phyloP scores from a whole-genome alignment of 2,113 vertebrate genomes.

The Piaya cayana region DNA sequence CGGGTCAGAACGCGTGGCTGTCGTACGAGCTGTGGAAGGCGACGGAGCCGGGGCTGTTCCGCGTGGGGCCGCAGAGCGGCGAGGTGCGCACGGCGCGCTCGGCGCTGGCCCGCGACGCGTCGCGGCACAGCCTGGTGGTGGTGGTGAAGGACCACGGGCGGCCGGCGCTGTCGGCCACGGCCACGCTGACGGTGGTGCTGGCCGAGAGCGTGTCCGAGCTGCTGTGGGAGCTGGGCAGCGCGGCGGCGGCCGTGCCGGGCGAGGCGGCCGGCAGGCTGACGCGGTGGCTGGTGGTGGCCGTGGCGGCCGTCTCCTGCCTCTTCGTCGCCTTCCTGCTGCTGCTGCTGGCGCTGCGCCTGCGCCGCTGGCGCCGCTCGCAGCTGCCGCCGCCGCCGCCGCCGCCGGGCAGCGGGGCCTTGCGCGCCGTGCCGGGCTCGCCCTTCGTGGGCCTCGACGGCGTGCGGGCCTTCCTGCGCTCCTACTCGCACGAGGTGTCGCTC shows the following conservation, averaged over 20 bases:
- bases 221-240: background rate
- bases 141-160: slow-evolving; percentile 2
- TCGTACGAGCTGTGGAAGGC: slow-evolving; percentile 36
- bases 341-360: slow-evolving; percentile 9
- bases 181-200: too few relatives aligned
- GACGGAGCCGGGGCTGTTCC: slow-evolving; percentile 50
- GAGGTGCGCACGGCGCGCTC: slow-evolving; percentile 55
- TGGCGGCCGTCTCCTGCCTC: slow-evolving; percentile 32
- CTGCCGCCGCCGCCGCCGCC: background rate
- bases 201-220: background rate
- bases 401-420: background rate
- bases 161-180: slow-evolving; percentile 41
- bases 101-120: slow-evolving; percentile 8
- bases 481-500: slow-evolving; percentile 27
- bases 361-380: background rate
- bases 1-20: slow-evolving; percentile 64
- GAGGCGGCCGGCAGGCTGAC: slow-evolving; percentile 9
- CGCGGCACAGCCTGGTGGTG: slow-evolving; percentile 34
- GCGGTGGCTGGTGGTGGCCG: slow-evolving; percentile 37
- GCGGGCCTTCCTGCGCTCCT: background rate
- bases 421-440: background rate
- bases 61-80: slow-evolving; percentile 41
- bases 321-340: slow-evolving; percentile 52
- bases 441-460: slow-evolving; percentile 59
- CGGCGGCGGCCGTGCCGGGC: background rate